These are phyloP conservation scores for Hemichromis elongatus DNA, from an alignment of 2,113 vertebrate species.

Conservation along the genomic window DNA sequence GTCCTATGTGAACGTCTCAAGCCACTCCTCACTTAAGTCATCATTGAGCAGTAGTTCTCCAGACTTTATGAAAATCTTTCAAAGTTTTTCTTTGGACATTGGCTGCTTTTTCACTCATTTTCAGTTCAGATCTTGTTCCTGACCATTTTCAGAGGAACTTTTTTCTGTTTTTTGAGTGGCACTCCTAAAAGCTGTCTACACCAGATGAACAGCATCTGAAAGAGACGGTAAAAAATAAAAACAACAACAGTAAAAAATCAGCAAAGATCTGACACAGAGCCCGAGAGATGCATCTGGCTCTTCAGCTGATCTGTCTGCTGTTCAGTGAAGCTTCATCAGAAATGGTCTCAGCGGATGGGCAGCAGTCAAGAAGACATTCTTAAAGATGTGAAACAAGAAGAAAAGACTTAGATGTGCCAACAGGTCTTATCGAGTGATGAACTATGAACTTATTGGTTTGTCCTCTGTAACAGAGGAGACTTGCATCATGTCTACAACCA, in stretches of 20 bases:
- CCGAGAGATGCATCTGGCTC: neutral
- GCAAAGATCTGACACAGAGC: neutral
- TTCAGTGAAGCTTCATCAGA: neutral
- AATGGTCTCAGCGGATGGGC: neutral
- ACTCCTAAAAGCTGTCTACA: neutral
- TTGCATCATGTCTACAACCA: no score
- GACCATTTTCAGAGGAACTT: neutral
- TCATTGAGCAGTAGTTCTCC: neutral
- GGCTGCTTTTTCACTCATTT: neutral
- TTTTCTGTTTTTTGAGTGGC: neutral
- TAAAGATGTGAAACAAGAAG: no score
- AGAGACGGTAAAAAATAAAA: neutral
- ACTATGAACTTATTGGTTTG: no score
- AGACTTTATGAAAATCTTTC: neutral
- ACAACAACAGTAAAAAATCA: neutral
- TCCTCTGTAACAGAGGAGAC: no score
- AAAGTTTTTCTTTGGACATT: neutral
- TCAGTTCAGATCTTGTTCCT: neutral
- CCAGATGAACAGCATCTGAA: neutral
- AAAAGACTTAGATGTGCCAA: no score
- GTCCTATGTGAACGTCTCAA: neutral
- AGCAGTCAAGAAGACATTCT: no score
- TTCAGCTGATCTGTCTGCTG: neutral
- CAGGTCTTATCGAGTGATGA: no score
- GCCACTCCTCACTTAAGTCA: neutral